Evolutionary conservation across 1,140 invertebrate species (phyloP).

Genomic region (Drosophila micromelanica): DNA sequence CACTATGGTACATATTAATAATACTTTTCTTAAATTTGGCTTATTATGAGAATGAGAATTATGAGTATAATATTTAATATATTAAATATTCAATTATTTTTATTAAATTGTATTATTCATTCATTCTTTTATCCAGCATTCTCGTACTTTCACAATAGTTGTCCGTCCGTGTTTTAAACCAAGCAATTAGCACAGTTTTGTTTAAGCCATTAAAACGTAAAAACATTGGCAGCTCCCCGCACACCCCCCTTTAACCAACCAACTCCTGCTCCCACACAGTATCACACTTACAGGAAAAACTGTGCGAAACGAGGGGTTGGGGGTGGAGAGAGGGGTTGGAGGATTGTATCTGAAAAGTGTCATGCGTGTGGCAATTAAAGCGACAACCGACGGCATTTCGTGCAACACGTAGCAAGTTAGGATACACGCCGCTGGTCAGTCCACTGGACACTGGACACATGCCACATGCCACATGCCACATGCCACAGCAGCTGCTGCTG

Average conservation of each 20-base stretch:
- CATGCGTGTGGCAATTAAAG: conserved; percentile 51
- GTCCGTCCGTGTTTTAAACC: not conserved
- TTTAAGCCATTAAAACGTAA: conserved; percentile 33
- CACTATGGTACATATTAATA: no score
- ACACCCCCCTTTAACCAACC: not conserved
- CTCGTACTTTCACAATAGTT: not conserved
- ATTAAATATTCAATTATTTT: no score
- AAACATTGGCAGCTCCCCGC: not conserved
- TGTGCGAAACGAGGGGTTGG: conserved; percentile 1
- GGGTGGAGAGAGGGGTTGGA: not conserved
- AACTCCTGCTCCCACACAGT: no score
- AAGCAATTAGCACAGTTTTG: conserved; percentile 37
- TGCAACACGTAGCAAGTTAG: conserved; percentile 43
- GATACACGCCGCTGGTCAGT: conserved; percentile 6
- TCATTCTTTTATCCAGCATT: no score
- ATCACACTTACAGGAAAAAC: not conserved
- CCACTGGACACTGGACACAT: conserved; percentile 32
- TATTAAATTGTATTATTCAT: no score
- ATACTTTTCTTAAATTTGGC: no score
- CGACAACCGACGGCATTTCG: conserved; percentile 43
- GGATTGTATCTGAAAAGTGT: conserved; percentile 36
- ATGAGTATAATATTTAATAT: no score
- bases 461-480: conserved; percentile 12
- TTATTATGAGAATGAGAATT: no score
- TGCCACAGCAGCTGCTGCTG: conserved; percentile 16